Evolutionary conservation across 2,888 invertebrate species (phyloP), one percentile per base, ranked within the genome.

Genomic region (Euproctis similis): DNA sequence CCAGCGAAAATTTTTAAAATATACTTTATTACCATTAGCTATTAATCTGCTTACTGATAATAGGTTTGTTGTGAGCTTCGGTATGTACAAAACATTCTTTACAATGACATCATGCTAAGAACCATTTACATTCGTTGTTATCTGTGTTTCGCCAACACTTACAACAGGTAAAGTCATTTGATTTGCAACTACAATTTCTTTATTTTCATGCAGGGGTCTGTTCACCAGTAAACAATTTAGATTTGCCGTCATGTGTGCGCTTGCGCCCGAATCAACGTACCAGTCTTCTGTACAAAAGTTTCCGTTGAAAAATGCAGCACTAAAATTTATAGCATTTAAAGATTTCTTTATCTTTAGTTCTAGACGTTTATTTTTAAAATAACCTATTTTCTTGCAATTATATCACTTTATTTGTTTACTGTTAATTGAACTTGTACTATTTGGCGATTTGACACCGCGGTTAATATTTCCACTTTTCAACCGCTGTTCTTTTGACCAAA

Each of bases 351-450:
- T 3, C 23, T 19, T 26, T 19, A 26, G 8, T 13, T 28, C 14
- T 6, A 39, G 31, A 23, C 41, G 37, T 8, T 38, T 14, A 11
- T 34, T 45, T 16, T 36, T 36, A 12, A 7, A 38, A 18, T 40
- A 38, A 4, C 37, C 40, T 0, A 29, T 16, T 33, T 34, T 24
- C 10, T 32, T 31, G 4, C 36, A 31, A 1, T 22, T 37, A 4
- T 29, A 40, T 6, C 35, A 35, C 3, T 27, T 23, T 3, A 19
- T n/a, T 19, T 3, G 21, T 21, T 21, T 21, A 21, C 21, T 14
- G 14, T 8, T 5, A 14, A 4, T 14, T 11, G 11, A 5, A 22
- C 22, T 22, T 7, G n/a, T 11, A 22, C 11, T 22, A 24, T 16
- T 26, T 27, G 21, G 21, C 17, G 20, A 14, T 28, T 20, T 8